These are phyloP conservation scores for Myoxocephalus aenaeus DNA, from an alignment of 2,797 vertebrate species.

Conservation along the genomic window DNA sequence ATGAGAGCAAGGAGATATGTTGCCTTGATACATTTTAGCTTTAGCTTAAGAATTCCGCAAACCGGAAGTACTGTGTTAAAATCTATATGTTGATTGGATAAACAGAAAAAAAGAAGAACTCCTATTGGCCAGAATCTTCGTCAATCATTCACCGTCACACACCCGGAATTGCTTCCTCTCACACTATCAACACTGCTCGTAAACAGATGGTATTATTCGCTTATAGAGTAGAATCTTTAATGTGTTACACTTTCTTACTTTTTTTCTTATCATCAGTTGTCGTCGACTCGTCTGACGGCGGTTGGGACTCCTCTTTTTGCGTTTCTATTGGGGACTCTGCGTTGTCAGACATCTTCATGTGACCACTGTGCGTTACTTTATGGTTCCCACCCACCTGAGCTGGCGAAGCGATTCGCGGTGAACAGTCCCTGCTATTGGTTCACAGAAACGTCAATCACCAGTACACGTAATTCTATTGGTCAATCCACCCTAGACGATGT, in stretches of 20 bases:
- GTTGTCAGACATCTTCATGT: conserved; percentile 83
- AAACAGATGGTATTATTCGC: background rate
- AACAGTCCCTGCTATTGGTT: conserved; percentile 51
- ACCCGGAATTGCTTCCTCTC: conserved; percentile 56
- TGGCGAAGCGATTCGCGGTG: background rate
- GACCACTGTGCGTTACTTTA: background rate
- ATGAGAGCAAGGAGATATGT: accelerated
- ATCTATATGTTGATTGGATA: conserved; percentile 57
- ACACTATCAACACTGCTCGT: conserved; percentile 6
- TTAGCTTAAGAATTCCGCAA: conserved; percentile 44
- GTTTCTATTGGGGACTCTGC: conserved; percentile 83
- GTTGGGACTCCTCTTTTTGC: conserved; percentile 80
- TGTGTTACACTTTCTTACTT: conserved; percentile 68
- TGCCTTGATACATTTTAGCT: conserved; percentile 22
- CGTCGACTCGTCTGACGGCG: conserved; percentile 73
- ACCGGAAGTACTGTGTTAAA: conserved; percentile 3
- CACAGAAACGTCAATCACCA: conserved; percentile 34
- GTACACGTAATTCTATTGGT: conserved; percentile 54
- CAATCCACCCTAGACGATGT: background rate
- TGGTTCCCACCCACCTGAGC: background rate
- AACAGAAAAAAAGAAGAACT: background rate
- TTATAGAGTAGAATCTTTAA: background rate
- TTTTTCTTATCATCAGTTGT: conserved; percentile 85
- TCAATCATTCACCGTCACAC: conserved; percentile 29
- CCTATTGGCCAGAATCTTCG: conserved; percentile 58